Evolutionary conservation across 2,888 invertebrate species (phyloP), one percentile per base, ranked within the genome.

Genomic region (Nemurella pictetii): DNA sequence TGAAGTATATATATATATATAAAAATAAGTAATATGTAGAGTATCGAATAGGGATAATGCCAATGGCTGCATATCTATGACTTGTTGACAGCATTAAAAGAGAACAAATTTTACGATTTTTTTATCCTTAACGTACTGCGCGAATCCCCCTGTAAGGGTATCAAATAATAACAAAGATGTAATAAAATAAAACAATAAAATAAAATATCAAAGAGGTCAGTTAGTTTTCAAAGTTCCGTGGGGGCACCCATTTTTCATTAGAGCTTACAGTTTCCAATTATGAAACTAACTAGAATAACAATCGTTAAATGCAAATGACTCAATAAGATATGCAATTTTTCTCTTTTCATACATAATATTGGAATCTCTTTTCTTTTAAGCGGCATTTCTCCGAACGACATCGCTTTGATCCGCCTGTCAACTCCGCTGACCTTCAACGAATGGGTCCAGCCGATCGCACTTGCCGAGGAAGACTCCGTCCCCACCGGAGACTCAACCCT

Each of bases 331-430:
- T n/a, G n/a, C n/a, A n/a, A 55, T 55, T 9, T 55, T 55, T 55
- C 9, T 20, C 20, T 20, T 55, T 20, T 20, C 55, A 9, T n/a
- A n/a, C n/a, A n/a, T n/a, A n/a, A n/a, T n/a, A n/a, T n/a, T 32
- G 32, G 32, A 32, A 32, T 28, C 26, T 77, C 26, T 77, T 29
- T 28, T 28, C 25, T 28, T 32, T 32, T 12, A 29, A 91, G 92
- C 72, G 91, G 89, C 0, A 90, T 92, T 32, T 91, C 91, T 15
- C 90, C 91, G 27, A 91, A 95, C 88, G 95, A 96, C 87, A 94
- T 96, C 85, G 95, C 95, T 0, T 88, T 96, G 0, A 88, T 96
- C 2, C 92, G 93, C 87, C 90, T 95, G 36, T 89, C 91, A 0
- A 88, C 91, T 0, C 90, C 91, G 29, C 91, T 94, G 0, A 89